Percentiles rank a stretch among this genome's conserved stretches.
phyloP scores from a whole-genome alignment of 2,113 vertebrate species.

The Onychostoma macrolepis region DNA sequence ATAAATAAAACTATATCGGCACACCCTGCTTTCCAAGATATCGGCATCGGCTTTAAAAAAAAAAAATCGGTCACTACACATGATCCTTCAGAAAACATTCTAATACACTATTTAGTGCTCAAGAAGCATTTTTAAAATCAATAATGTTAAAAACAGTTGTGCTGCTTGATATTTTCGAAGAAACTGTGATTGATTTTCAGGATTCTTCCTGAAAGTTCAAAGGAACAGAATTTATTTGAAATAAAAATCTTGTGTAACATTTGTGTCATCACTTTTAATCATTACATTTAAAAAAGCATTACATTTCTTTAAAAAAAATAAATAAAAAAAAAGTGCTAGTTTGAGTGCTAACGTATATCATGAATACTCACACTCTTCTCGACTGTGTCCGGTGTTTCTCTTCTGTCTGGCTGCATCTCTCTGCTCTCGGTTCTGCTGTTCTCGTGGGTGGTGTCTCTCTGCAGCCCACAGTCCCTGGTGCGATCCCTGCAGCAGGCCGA shows the following conservation, averaged over 20 bases:
- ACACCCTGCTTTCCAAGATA: too few species aligned
- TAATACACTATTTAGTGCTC: neutral
- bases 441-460: slow-evolving; percentile 61
- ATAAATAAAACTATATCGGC: too few species aligned
- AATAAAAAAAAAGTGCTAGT: neutral
- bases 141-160: neutral
- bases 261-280: neutral
- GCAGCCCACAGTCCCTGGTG: slow-evolving; percentile 75
- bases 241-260: neutral
- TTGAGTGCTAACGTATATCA: neutral
- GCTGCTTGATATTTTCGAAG: neutral
- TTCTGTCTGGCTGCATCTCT: neutral
- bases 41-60: too few species aligned
- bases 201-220: neutral
- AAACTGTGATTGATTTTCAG: neutral
- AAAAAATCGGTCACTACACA: neutral
- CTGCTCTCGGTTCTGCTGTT: slow-evolving; percentile 50
- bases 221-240: neutral
- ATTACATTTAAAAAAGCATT: neutral
- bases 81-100: neutral
- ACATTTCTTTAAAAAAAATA: neutral
- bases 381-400: slow-evolving; percentile 70
- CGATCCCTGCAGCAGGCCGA: slow-evolving; percentile 76
- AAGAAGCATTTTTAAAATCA: neutral
- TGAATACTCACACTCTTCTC: slow-evolving; percentile 85